Base-by-base conservation (phyloP, 2,113 vertebrate genomes). In the Menura novaehollandiae region DNA sequence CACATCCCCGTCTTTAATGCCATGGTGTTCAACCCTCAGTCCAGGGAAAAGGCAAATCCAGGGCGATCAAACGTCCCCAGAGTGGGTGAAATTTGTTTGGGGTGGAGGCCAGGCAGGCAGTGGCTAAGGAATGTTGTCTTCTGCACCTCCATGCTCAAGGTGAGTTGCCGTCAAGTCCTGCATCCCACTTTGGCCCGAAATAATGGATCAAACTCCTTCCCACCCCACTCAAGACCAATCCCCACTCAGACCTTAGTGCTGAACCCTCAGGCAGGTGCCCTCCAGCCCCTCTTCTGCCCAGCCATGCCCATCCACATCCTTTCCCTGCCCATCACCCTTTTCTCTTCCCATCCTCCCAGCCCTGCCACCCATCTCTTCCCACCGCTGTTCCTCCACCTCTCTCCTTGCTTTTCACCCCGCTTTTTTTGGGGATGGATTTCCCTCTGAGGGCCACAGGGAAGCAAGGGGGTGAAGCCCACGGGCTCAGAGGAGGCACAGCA, bases 401-500 rank as follows among this genome's bases (percentile, higher is more conserved):
- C 56, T 85, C 39, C 56, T 49, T 5, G 0, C 37, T 89, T 86
- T 64, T 20, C n/a, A 53, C 11, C 15, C 7, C 13, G 2, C 15
- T 6, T 35, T 66, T 83, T 26, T 60, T 14, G 56, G 7, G 15
- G 22, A 7, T 41, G 35, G 9, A 11, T 85, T 79, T 82, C 43
- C 27, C 27, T 75, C 58, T 15, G 56, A 64, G n/a, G 24, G 10
- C 28, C 14, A 4, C 68, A 72, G 27, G 30, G 62, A 59, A 75
- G 16, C 0, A 2, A 46, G 15, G 19, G 15, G 30, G 24, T 3
- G 17, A 80, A 75, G 24, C 13, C 41, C 0, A 1, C 2, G 11
- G 69, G 62, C 52, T 68, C 0, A 0, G 24, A 46, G 32, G 33
- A 47, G 78, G 27, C 69, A 68, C 1, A 5, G 51, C 74, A 82